A percentile compares a stretch with the other conserved stretches of the same genome.
Evolutionary conservation across 1,140 invertebrate genomes (phyloP).

Genomic region (Pogonomyrmex californicus): DNA sequence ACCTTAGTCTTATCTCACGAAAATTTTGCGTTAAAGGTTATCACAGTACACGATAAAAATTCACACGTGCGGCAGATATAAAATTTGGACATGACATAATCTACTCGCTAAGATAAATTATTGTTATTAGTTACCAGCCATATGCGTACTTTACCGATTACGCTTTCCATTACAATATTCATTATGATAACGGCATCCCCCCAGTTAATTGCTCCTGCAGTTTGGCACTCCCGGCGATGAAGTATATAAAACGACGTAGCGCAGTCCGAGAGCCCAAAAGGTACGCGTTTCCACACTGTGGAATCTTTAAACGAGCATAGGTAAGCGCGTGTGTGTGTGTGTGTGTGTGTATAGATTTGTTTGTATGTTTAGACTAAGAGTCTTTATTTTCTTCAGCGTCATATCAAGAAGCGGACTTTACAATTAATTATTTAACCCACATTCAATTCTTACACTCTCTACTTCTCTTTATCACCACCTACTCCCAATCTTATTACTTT

Average conservation of each 20-base stretch:
- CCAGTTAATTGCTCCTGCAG: background rate
- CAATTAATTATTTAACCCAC: no score
- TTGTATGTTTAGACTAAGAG: no score
- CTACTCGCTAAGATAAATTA: background rate
- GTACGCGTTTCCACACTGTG: background rate
- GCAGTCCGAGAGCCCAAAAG: constrained; percentile 39
- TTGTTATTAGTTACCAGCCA: background rate
- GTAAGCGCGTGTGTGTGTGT: background rate
- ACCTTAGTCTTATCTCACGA: background rate
- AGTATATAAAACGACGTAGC: constrained; percentile 60
- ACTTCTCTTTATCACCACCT: no score
- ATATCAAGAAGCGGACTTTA: no score
- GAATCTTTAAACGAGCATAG: constrained; percentile 32
- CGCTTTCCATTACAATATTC: background rate
- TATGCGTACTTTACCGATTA: no score
- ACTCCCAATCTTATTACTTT: no score
- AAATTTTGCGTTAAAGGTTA: constrained; percentile 14
- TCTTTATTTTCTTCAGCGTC: no score
- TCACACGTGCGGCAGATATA: background rate
- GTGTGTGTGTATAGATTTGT: background rate
- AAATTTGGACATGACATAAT: constrained; percentile 14
- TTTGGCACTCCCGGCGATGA: constrained; percentile 5
- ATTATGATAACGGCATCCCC: background rate
- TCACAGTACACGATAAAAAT: constrained; percentile 1
- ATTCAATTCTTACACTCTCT: no score